phyloP scores from a whole-genome alignment of 1,140 invertebrate species.

The Drosophila jambulina region DNA sequence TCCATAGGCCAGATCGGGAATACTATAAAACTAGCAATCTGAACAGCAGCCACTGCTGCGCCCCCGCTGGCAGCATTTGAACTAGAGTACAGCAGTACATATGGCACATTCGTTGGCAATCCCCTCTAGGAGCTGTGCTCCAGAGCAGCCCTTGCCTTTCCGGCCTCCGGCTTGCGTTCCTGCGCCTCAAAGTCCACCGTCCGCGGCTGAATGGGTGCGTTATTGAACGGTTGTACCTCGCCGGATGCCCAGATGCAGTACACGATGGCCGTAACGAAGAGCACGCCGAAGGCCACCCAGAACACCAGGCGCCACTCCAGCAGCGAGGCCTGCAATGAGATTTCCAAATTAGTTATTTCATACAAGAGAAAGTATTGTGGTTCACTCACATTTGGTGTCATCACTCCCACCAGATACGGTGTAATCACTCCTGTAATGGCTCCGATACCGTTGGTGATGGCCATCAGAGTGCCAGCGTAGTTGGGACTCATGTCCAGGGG shows the following conservation, averaged over 20 bases:
- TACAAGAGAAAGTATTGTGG: background rate
- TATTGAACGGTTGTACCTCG: constrained; percentile 90
- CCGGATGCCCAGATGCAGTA: constrained; percentile 91
- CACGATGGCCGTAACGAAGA: constrained; percentile 90
- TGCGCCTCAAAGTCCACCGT: constrained; percentile 65
- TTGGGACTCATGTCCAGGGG: constrained; percentile 93
- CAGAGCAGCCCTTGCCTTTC: constrained; percentile 23
- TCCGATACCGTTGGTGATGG: constrained; percentile 93
- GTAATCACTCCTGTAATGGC: constrained; percentile 92
- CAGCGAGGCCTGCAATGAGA: constrained; percentile 88
- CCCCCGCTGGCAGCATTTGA: constrained; percentile 23
- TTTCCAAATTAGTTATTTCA: background rate
- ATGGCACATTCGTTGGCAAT: constrained; percentile 60
- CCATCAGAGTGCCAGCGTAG: constrained; percentile 93
- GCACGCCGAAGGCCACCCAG: constrained; percentile 90
- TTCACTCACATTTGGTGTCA: constrained; percentile 90
- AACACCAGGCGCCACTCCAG: constrained; percentile 93
- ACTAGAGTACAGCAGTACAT: constrained; percentile 51
- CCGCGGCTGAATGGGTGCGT: constrained; percentile 68
- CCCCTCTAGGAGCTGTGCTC: constrained; percentile 63
- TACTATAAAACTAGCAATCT: constrained; percentile 79
- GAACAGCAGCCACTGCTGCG: constrained; percentile 39
- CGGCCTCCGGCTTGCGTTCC: constrained; percentile 55
- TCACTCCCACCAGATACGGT: constrained; percentile 91
- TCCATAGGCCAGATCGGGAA: constrained; percentile 58